Evolutionary conservation across 2,888 invertebrate genomes (phyloP), one percentile per base, ranked within the genome.

Genomic region (Ceraclea dissimilis): DNA sequence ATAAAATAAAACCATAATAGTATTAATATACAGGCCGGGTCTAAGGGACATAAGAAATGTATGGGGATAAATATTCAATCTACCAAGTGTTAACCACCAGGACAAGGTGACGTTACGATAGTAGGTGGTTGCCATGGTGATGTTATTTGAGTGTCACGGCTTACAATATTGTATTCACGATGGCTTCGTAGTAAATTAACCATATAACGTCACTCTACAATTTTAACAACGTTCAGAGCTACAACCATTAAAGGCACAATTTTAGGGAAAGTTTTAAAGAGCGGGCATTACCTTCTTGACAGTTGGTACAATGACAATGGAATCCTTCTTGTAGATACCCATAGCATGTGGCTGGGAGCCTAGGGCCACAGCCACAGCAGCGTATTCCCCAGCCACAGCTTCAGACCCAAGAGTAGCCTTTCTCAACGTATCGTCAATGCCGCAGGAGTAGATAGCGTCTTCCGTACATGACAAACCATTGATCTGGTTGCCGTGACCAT

Each of bases 401-500:
- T 67, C 82, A 10, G 51, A 19, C 5, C 56, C 54, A 63, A 73
- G 71, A 20, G 73, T 63, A 17, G 88, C 83, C 67, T 82, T 74
- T 46, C 91, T 82, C 58, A 98, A 75, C 22, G 88, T 87, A 70
- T 99, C 99, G 69, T 99, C 99, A 67, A 98, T 94, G 49, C 94
- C 94, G 65, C 91, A 89, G 0, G 95, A 91, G 63, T 93, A 86
- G 21, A 98, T 77, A 0, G 76, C 68, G 60, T 81, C 84, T 39
- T 80, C 82, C 60, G 82, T 76, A 1, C 87, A 80, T 51, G 82
- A 80, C 84, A 99, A 90, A 53, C 90, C 92, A 67, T 93, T 93
- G 57, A 97, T 88, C 79, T 98, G 96, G 76, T 95, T 96, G 1
- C 91, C 93, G 72, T 99, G 99, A 1, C 96, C 93, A n/a, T 77